A percentile compares a stretch with the other conserved stretches of the same genome.
Conservation (phyloP, 2,113 vertebrate genomes). For the Pogona vitticeps region DNA sequence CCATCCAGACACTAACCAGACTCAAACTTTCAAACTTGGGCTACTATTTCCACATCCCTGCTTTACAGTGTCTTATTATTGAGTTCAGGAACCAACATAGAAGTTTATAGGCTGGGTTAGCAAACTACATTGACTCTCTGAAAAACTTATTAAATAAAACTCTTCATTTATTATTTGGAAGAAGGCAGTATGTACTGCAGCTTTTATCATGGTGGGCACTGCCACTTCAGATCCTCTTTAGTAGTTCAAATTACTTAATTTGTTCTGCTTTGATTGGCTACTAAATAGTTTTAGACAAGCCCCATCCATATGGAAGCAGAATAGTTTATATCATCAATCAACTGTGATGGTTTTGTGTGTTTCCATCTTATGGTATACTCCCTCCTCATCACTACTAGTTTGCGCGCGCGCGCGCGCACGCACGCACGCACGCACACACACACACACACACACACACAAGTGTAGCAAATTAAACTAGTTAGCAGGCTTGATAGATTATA, state of each 20-base stretch:
- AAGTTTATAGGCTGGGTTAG: not conserved
- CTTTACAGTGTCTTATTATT: not conserved
- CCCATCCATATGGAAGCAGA: conserved; percentile 59
- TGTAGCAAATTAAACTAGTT: conserved; percentile 81
- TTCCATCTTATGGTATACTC: conserved; percentile 69
- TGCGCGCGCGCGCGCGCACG: too few relatives aligned
- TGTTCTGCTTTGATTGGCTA: conserved; percentile 71
- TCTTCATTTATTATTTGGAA: not conserved
- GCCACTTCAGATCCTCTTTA: conserved; percentile 39
- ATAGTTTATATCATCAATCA: conserved; percentile 72
- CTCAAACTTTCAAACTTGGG: not conserved
- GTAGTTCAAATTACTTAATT: conserved; percentile 66
- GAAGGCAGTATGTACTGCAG: conserved; percentile 41
- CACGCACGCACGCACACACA: too few relatives aligned
- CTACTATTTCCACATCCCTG: not conserved
- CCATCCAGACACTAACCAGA: too few relatives aligned
- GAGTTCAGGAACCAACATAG: not conserved
- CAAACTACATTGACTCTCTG: not conserved
- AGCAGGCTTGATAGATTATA: conserved; percentile 76
- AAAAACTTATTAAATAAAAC: not conserved
- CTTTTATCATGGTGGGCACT: conserved; percentile 21
- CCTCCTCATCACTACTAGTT: conserved; percentile 72
- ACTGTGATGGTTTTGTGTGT: conserved; percentile 51
- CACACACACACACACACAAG: too few relatives aligned
- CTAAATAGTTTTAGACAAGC: conserved; percentile 71